Percentiles rank a stretch among this genome's conserved stretches.
Evolutionary conservation across 2,113 vertebrate genomes (phyloP).

Genomic region (Coregonus clupeaformis): DNA sequence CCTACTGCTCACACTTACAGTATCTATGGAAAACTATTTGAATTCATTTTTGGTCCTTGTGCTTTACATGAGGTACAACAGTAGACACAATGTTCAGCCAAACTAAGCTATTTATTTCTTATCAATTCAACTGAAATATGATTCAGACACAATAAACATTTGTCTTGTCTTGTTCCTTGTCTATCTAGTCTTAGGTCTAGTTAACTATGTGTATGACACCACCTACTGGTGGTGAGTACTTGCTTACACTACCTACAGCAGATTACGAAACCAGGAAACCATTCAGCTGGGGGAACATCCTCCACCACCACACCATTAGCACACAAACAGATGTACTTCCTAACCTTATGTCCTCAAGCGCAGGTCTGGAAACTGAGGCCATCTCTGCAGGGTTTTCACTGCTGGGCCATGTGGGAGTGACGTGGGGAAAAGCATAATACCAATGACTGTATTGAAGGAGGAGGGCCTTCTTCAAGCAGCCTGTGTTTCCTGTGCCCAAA

Average conservation of each 20-base stretch:
- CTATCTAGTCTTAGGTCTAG: too few relatives aligned
- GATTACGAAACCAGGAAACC: neutral
- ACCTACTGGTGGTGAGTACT: constrained; percentile 44
- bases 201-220: constrained; percentile 33
- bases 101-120: too few relatives aligned
- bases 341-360: neutral
- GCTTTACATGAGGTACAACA: neutral
- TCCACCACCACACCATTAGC: neutral
- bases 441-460: neutral
- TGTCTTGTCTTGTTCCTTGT: too few relatives aligned
- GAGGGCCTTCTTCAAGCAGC: neutral
- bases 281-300: neutral
- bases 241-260: neutral
- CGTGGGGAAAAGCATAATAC: neutral
- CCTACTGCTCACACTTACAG: neutral
- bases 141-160: too few relatives aligned
- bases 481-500: neutral
- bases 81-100: neutral
- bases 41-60: neutral
- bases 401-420: constrained; percentile 9
- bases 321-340: constrained; percentile 1
- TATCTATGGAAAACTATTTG: neutral
- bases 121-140: neutral
- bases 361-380: neutral
- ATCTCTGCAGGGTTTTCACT: constrained; percentile 20